Evolutionary conservation across 1,140 invertebrate genomes (phyloP), one percentile per base, ranked within the genome.

Genomic region (Zaprionus davidi): DNA sequence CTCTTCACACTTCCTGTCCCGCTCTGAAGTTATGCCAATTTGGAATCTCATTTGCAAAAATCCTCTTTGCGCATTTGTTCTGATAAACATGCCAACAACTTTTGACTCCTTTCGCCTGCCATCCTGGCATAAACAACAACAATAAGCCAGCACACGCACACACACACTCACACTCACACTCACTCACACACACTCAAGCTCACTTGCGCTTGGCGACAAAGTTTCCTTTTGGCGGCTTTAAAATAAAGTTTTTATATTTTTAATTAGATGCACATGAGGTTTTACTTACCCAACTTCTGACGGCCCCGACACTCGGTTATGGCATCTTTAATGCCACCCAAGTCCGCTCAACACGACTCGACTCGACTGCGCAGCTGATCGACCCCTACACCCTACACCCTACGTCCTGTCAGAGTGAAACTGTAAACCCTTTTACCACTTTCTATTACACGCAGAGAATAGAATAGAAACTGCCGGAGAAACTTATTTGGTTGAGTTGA

Each of bases 221-320:
- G 60, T 88, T 87, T 87, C 88, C 81, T 90, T 84, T 87, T 81
- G 84, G 81, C 81, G 84, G 84, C 84, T 85, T 88, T 88, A 90
- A 88, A 90, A 77, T 88, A 85, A 88, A 88, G 70, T 90, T 88
- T 88, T 88, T 90, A 88, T 88, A 87, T 88, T 90, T 90, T 88
- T 88, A 88, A 88, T 88, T 90, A 88, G 85, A 85, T 88, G 84
- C 84, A 88, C 84, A 88, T 88, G 84, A 90, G 84, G 81, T 88
- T 90, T 87, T 84, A 88, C 84, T 87, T 87, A 90, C 49, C 81
- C 83, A 79, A 87, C 64, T 90, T 88, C 81, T 88, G 81, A 84
- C 81, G 76, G 68, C 84, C 20, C 46, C 59, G 68, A 53, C 57
- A 68, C 68, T 75, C 68, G 63, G 81, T 81, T 90, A 85, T 90